A percentile compares a stretch with the other conserved stretches of the same genome.
Conservation (phyloP, 2,113 vertebrate genomes). For the Craseonycteris thonglongyai region DNA sequence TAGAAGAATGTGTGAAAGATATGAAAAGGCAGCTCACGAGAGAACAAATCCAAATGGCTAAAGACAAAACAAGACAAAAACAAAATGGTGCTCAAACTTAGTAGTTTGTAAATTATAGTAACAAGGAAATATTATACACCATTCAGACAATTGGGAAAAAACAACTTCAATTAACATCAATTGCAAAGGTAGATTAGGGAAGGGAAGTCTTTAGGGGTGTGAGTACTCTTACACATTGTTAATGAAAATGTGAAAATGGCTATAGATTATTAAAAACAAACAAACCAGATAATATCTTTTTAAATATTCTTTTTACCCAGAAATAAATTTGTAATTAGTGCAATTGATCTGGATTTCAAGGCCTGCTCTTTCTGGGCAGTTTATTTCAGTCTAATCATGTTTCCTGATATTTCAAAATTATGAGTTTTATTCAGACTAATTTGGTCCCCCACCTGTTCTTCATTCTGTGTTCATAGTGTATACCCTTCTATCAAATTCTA, state of each 20-base stretch:
- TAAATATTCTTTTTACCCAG: background rate
- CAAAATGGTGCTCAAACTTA: background rate
- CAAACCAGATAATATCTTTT: background rate
- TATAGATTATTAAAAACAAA: background rate
- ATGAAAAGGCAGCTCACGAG: background rate
- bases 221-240: background rate
- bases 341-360: background rate
- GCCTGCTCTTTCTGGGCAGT: background rate
- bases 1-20: background rate
- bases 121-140: background rate
- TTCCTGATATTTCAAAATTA: background rate
- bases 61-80: background rate
- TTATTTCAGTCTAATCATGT: background rate
- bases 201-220: background rate
- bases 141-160: background rate
- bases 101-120: background rate
- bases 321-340: slow-evolving; percentile 5
- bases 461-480: background rate
- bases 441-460: background rate
- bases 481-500: background rate
- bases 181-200: background rate
- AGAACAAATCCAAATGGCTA: background rate
- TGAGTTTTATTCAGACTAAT: background rate
- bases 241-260: background rate
- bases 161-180: background rate